Base-by-base conservation (phyloP, 2,888 invertebrate species). In the Callyntrura guangdongensis region DNA sequence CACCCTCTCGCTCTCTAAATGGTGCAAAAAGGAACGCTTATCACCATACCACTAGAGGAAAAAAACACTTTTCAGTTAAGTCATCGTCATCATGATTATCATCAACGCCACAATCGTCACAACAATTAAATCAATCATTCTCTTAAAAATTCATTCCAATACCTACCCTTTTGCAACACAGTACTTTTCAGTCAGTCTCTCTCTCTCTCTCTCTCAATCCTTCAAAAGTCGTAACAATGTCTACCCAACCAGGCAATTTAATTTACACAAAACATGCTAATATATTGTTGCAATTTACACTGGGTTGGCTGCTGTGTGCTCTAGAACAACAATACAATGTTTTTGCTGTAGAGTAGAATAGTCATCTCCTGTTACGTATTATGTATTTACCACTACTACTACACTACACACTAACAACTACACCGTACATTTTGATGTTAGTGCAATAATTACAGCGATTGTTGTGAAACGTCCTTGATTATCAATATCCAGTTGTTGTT, bases 391-490 rank as follows among this genome's bases (percentile, higher is more conserved):
- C 36, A 8, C 69, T 36, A n/a, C 27, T 14, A 36, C 36, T 36
- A 36, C 36, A 36, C 36, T 36, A 36, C 36, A 4, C 2, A 36
- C 36, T 36, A 36, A 36, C 36, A 36, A 36, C 36, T 36, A 36
- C 36, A 36, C 6, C 6, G 36, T 4, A 36, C n/a, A n/a, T n/a
- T n/a, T n/a, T 14, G 53, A n/a, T 53, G n/a, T 14, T n/a, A 53
- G n/a, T 53, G 8, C 53, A 53, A 36, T 36, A 36, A 36, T 36
- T 36, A 36, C 36, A 36, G 36, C 14, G 3, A 72, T 72, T 72
- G 72, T 72, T 72, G 72, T 47, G 72, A 72, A 72, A 72, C 72
- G 72, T 22, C 72, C 72, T 72, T 72, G 72, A 72, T 72, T 72
- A 72, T 72, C 45, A 20, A 20, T 72, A 72, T 72, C 72, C 72